phyloP scores from a whole-genome alignment of 2,888 invertebrate genomes.

The Metallyticus violacea region DNA sequence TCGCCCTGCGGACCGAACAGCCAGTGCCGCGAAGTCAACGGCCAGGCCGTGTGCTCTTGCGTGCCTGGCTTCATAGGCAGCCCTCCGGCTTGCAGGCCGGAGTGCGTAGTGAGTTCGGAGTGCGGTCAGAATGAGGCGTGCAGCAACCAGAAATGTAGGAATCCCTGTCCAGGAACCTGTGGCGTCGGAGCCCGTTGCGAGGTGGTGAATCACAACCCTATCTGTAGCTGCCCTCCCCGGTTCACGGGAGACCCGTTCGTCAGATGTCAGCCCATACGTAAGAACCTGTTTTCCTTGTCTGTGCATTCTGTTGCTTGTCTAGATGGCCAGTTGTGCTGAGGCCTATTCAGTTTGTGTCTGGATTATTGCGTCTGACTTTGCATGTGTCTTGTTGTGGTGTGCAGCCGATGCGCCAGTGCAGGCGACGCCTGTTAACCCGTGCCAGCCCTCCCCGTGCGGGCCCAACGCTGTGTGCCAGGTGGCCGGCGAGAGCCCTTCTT shows the following conservation, averaged over 20 bases:
- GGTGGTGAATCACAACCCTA: conserved; percentile 73
- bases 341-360: neutral
- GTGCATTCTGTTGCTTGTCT: neutral
- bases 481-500: conserved; percentile 59
- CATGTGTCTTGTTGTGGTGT: neutral
- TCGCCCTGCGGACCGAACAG: conserved; percentile 65
- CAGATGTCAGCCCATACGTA: conserved; percentile 47
- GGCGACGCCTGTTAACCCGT: conserved; percentile 38
- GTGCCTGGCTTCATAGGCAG: conserved; percentile 66
- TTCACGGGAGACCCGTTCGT: conserved; percentile 64
- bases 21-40: conserved; percentile 69
- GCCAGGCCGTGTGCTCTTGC: conserved; percentile 60
- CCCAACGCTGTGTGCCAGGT: conserved; percentile 77
- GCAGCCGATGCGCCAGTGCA: conserved; percentile 25
- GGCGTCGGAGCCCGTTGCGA: conserved; percentile 69
- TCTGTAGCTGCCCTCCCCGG: conserved; percentile 68
- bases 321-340: too few species aligned
- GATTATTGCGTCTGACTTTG: neutral
- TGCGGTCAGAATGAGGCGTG: conserved; percentile 68
- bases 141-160: conserved; percentile 69
- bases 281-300: conserved; percentile 30
- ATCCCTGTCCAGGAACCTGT: conserved; percentile 71
- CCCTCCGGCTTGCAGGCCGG: conserved; percentile 73
- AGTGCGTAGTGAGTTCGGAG: conserved; percentile 72
- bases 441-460: conserved; percentile 60